These are phyloP conservation scores for Todus mexicanus DNA, from an alignment of 2,797 vertebrate genomes.

Conservation along the genomic window DNA sequence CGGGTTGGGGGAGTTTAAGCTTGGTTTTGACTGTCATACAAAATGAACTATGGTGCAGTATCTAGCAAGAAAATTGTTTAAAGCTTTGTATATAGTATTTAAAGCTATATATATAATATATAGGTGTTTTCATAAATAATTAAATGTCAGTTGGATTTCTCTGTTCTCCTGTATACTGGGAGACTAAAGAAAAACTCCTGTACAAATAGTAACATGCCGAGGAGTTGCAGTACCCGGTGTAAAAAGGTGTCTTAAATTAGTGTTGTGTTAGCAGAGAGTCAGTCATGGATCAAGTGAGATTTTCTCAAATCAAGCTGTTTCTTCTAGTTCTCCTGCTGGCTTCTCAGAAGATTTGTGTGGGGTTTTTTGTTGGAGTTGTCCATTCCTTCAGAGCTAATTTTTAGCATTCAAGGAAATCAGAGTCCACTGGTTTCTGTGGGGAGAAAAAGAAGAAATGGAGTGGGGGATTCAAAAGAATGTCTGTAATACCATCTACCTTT, in stretches of 20 bases:
- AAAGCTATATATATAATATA: background rate
- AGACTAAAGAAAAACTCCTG: background rate
- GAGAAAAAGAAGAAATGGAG: background rate
- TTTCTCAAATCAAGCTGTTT: background rate
- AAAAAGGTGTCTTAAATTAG: background rate
- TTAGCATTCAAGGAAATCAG: background rate
- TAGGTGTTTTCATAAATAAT: background rate
- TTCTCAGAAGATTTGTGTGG: background rate
- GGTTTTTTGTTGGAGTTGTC: background rate
- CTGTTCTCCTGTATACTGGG: background rate
- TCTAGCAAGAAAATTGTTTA: background rate
- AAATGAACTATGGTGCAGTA: background rate
- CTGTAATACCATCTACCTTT: background rate
- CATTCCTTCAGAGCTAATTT: slow-evolving; percentile 11
- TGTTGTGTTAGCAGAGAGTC: background rate
- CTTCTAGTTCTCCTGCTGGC: background rate
- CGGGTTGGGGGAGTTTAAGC: background rate
- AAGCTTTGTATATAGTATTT: background rate
- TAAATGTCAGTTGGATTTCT: background rate
- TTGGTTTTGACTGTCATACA: background rate
- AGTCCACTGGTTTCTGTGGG: background rate
- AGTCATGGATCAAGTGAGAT: background rate
- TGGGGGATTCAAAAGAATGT: background rate
- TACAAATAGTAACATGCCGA: background rate
- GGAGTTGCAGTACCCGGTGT: slow-evolving; percentile 8